Conservation (phyloP, 2,797 vertebrate genomes). For the Xiphophorus birchmanni region DNA sequence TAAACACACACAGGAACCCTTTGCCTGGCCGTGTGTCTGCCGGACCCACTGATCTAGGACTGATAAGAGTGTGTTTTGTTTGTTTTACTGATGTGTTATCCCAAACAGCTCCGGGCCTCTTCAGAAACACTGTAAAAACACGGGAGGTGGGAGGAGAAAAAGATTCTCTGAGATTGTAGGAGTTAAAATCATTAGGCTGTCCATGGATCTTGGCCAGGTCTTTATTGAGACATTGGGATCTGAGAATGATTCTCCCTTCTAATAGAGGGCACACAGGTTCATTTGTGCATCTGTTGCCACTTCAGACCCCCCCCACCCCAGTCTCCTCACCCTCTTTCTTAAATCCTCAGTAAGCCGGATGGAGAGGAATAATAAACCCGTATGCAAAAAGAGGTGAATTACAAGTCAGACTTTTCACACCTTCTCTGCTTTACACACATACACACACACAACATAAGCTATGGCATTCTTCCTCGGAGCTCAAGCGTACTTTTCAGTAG, state of each 20-base stretch:
- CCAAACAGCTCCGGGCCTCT: constrained; percentile 42
- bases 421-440: constrained; percentile 36
- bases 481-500: constrained; percentile 71
- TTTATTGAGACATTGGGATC: constrained; percentile 10
- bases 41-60: constrained; percentile 43
- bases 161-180: neutral
- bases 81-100: constrained; percentile 51
- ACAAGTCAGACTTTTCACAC: constrained; percentile 78
- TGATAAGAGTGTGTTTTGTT: constrained; percentile 56
- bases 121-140: constrained; percentile 23
- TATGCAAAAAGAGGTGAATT: constrained; percentile 69
- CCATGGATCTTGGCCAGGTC: constrained; percentile 7
- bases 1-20: constrained; percentile 25
- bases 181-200: constrained; percentile 16
- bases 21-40: constrained; percentile 18
- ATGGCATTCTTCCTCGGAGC: constrained; percentile 64
- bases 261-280: constrained; percentile 33
- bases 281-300: constrained; percentile 59
- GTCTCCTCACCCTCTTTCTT: neutral
- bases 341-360: constrained; percentile 66
- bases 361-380: constrained; percentile 71
- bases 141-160: constrained; percentile 8
- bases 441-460: constrained; percentile 19
- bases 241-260: constrained; percentile 8
- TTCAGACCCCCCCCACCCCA: constrained; percentile 7